Evolutionary conservation across 2,888 invertebrate species (phyloP), one percentile per base, ranked within the genome.

Genomic region (Drosophila macrothrix): DNA sequence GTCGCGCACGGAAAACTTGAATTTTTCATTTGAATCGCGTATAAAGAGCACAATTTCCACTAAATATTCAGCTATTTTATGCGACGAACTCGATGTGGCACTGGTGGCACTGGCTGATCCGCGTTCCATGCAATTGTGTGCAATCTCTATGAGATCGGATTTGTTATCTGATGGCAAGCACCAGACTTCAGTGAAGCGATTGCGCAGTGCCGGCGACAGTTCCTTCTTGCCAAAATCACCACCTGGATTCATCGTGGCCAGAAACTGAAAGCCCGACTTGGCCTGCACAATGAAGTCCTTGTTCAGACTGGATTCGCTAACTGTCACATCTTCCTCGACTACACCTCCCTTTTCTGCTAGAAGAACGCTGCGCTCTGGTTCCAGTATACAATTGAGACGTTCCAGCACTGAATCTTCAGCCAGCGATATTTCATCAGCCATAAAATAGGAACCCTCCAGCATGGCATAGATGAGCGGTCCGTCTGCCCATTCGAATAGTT

Each of bases 161-260:
- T 95, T 94, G 31, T 95, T 94, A 22, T 95, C 95, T 14, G 96
- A 96, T 59, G 96, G 95, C 66, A 97, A 97, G 91, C 99, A 99
- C 99, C 99, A 99, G 91, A 99, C 98, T 94, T 99, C 99, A 0
- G 99, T 99, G 88, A 99, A 98, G 56, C 99, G 95, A 94, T 99
- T 99, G 60, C 99, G 94, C 59, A 99, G 94, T 0, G 99, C 99
- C 0, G 99, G 99, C 0, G 99, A 99, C 14, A 99, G 94, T 94
- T 99, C 99, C 92, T 99, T 99, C 93, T 99, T 99, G 4, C 99
- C 99, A 92, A 97, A 99, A 94, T 99, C 99, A 1, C 99, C 99
- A 16, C 99, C 99, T 10, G 99, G 99, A 94, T 99, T 99, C 99
- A 99, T 99, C 0, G 99, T 99, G 3, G 98, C 98, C 68, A 99